Evolutionary conservation across 2,888 invertebrate species (phyloP).

Genomic region (Tyria jacobaeae): DNA sequence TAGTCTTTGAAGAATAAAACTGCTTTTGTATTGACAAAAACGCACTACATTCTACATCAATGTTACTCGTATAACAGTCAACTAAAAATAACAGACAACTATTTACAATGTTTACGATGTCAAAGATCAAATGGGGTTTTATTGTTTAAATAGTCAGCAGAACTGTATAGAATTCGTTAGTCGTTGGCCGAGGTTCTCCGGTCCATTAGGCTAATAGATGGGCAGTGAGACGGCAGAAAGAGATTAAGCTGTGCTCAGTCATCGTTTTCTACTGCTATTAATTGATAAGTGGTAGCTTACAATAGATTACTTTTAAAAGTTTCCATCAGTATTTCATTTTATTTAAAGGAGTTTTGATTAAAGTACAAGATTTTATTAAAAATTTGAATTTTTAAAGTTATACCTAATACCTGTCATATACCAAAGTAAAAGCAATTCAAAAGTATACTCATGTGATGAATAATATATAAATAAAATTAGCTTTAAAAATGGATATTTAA

Average conservation of each 20-base stretch:
- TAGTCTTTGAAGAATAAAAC: too few species aligned
- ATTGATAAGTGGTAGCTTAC: conserved; percentile 71
- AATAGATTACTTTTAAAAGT: conserved; percentile 57
- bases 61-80: not conserved
- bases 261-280: conserved; percentile 73
- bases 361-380: not conserved
- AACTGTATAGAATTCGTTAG: conserved; percentile 66
- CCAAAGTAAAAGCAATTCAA: not conserved
- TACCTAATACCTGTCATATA: not conserved
- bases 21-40: too few species aligned
- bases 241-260: conserved; percentile 78
- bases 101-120: conserved; percentile 17
- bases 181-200: conserved; percentile 58
- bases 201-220: conserved; percentile 80
- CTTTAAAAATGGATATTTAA: too few species aligned
- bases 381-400: conserved; percentile 14
- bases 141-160: conserved; percentile 61
- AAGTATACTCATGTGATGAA: too few species aligned
- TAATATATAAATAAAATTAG: too few species aligned
- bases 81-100: not conserved
- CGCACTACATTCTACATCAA: not conserved
- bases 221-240: conserved; percentile 78
- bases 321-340: conserved; percentile 29
- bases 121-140: conserved; percentile 48
- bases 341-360: conserved; percentile 31